Evolutionary conservation across 2,888 invertebrate species (phyloP), one percentile per base, ranked within the genome.

Genomic region (Orchesella flavescens): DNA sequence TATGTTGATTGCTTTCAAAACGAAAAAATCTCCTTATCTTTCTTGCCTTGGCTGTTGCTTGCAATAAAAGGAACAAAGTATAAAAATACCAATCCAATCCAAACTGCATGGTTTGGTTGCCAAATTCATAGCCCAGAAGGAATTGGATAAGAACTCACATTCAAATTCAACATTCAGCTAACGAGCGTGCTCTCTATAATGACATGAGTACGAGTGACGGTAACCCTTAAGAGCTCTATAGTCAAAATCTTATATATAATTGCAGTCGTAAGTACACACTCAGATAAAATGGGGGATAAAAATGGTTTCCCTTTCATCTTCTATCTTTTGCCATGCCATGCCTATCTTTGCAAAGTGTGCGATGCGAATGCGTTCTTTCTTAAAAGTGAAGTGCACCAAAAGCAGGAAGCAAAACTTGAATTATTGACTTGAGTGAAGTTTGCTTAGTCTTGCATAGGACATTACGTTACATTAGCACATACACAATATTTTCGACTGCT

Each of bases 381-480:
- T 15, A 43, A 23, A 23, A 59, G 21, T 34, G 17, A 65, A 34
- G 12, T 34, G 43, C 24, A 34, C 17, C 15, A 68, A 23, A 76
- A 76, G 66, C 76, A 76, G 76, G 76, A 76, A 76, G 76, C 76
- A 57, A 68, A 76, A 76, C 55, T 61, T 76, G 57, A 44, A 76
- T 34, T 34, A 34, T 34, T 34, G 34, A 34, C 34, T 34, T 4
- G 34, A 68, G 21, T 61, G 15, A 61, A 61, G n/a, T 72, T 19
- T 59, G 59, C 43, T 24, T 34, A 55, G 53, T 53, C n/a, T 34
- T 23, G 12, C 55, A 3, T 53, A 43, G 55, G 23, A 15, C 69
- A 9, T 61, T n/a, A n/a, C n/a, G n/a, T n/a, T n/a, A n/a, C 57
- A 57, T 59, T 59, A 59, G 68, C 21, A 68, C 15, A 49, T 49